phyloP scores from a whole-genome alignment of 1,140 invertebrate genomes.

The Cherax quadricarinatus region DNA sequence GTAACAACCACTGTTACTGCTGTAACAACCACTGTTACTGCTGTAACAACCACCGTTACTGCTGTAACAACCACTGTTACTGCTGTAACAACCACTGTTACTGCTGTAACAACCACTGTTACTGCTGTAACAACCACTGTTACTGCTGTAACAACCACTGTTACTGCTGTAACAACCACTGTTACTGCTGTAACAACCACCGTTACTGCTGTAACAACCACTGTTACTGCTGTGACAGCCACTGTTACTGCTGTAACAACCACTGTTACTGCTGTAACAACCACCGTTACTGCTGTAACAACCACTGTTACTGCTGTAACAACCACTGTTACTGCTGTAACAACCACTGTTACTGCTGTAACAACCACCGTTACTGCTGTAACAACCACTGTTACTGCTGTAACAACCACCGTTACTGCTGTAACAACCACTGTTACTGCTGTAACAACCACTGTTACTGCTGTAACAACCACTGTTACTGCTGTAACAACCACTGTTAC shows the following conservation, averaged over 20 bases:
- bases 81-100: neutral
- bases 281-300: slow-evolving; percentile 3
- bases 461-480: too few relatives aligned
- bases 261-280: neutral
- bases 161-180: neutral
- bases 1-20: too few relatives aligned
- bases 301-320: slow-evolving; percentile 11
- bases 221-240: neutral
- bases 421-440: too few relatives aligned
- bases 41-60: too few relatives aligned
- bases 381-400: too few relatives aligned
- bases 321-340: neutral
- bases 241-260: neutral
- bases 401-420: too few relatives aligned
- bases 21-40: too few relatives aligned
- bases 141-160: slow-evolving; percentile 3
- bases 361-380: too few relatives aligned
- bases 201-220: neutral
- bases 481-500: too few relatives aligned
- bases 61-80: too few relatives aligned
- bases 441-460: too few relatives aligned
- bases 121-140: neutral
- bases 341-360: neutral
- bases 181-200: neutral
- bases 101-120: neutral